phyloP scores from a whole-genome alignment of 2,797 vertebrate species.

The Strix occidentalis region DNA sequence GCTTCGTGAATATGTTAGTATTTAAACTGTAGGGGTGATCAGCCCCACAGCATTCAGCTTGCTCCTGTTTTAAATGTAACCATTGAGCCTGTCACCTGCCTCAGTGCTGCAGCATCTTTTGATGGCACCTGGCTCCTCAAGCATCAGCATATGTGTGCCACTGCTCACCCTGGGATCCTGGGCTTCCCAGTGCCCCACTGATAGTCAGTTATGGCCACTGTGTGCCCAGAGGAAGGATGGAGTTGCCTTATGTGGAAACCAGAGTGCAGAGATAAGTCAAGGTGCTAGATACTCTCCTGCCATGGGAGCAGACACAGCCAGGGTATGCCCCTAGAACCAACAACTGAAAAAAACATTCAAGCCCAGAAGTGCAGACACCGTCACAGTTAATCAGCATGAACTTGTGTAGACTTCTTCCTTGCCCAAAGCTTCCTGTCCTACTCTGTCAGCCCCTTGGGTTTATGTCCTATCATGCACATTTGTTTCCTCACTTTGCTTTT shows the following conservation, averaged over 20 bases:
- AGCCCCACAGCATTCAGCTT: neutral
- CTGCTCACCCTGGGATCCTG: neutral
- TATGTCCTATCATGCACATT: neutral
- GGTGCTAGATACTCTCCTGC: neutral
- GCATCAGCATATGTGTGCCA: neutral
- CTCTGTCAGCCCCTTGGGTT: neutral
- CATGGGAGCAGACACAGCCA: rapidly evolving
- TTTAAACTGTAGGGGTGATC: neutral
- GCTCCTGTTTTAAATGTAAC: neutral
- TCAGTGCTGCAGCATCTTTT: neutral
- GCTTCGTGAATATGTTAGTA: neutral
- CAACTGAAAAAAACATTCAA: neutral
- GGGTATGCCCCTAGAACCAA: neutral
- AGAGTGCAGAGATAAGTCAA: neutral
- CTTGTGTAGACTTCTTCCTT: neutral
- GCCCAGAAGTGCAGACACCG: neutral
- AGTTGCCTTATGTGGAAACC: neutral
- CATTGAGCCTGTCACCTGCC: neutral
- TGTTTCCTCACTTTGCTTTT: neutral
- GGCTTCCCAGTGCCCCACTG: neutral
- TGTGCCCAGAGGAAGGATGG: neutral
- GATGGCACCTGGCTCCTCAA: neutral
- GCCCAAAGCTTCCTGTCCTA: neutral
- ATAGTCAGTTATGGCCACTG: rapidly evolving
- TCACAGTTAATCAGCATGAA: neutral